Conservation (phyloP, 2,797 vertebrate genomes). For the Philypnodon macrostomus region DNA sequence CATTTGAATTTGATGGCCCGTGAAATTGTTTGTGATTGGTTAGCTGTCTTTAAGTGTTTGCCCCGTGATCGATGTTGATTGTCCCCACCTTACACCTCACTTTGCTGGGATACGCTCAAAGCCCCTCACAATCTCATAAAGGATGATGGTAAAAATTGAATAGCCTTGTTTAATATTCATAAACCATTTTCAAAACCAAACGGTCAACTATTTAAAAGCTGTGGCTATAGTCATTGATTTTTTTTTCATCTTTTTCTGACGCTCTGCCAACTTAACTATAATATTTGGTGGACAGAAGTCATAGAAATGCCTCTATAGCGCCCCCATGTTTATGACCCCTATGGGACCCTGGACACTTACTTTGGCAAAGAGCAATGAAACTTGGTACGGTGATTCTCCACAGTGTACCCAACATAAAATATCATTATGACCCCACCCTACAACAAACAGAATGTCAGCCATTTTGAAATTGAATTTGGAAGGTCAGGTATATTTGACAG, state of each 20-base stretch:
- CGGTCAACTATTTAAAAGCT: background rate
- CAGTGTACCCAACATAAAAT: no score
- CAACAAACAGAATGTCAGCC: no score
- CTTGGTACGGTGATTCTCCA: no score
- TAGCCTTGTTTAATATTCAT: slow-evolving; percentile 2
- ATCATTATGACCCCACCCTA: no score
- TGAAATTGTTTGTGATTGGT: slow-evolving; percentile 12
- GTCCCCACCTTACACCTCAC: background rate
- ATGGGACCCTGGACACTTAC: no score
- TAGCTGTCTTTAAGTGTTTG: slow-evolving; percentile 5
- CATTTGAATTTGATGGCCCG: slow-evolving; percentile 7
- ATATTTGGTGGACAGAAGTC: no score
- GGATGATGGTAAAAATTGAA: background rate
- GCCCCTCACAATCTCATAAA: background rate
- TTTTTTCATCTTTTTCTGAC: background rate
- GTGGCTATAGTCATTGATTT: background rate
- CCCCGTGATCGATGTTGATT: background rate
- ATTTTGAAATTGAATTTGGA: no score
- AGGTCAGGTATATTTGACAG: no score
- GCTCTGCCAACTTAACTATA: background rate
- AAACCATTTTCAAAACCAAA: background rate
- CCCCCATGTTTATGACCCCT: no score
- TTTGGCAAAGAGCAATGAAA: no score
- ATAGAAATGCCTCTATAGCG: no score
- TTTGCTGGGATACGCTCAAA: background rate